phyloP scores from a whole-genome alignment of 2,113 vertebrate species.

The Petrocephalus zakoni region DNA sequence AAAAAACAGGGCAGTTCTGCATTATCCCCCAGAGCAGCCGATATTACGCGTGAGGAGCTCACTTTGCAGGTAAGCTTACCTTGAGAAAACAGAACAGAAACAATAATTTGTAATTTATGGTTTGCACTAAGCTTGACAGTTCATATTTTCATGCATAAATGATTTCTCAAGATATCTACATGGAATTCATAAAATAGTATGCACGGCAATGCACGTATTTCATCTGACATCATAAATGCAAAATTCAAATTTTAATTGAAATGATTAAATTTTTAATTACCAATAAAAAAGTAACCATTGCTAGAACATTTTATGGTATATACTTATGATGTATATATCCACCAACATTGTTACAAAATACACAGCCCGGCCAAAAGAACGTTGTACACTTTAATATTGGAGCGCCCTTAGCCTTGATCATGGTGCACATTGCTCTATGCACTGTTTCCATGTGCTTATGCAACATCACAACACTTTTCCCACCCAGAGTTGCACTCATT shows the following conservation, averaged over 20 bases:
- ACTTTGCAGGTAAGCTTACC: background rate
- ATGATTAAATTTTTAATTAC: background rate
- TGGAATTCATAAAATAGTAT: background rate
- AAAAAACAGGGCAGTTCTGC: constrained; percentile 32
- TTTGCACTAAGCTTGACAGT: background rate
- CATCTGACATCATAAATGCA: background rate
- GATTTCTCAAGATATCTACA: background rate
- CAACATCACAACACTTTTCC: too few species aligned
- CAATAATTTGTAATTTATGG: too few species aligned
- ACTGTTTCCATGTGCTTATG: too few species aligned
- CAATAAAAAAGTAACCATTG: background rate
- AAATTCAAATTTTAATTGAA: background rate
- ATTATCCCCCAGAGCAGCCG: constrained; percentile 4
- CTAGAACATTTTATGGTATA: background rate
- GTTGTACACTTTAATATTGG: too few species aligned
- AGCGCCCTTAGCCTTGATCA: too few species aligned
- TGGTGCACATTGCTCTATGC: too few species aligned
- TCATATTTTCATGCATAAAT: too few species aligned
- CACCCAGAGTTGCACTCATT: too few species aligned
- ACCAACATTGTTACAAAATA: background rate
- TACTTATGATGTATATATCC: background rate
- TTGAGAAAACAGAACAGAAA: background rate
- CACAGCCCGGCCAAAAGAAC: too few species aligned
- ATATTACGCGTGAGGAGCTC: too few species aligned
- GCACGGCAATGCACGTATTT: background rate